Evolutionary conservation across 2,888 invertebrate genomes (phyloP).

Genomic region (Reticulitermes lucifugus): DNA sequence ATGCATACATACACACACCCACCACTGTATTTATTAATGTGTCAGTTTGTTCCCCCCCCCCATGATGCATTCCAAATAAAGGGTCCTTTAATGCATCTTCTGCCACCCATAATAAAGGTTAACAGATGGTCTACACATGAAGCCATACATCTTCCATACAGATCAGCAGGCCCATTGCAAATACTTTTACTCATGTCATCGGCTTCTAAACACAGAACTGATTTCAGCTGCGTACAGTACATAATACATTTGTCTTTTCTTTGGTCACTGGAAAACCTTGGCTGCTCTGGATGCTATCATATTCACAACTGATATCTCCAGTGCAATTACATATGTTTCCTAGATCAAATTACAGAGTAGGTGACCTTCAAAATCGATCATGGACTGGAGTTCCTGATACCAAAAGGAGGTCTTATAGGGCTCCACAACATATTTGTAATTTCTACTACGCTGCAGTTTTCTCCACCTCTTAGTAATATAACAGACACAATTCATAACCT

Average conservation of each 20-base stretch:
- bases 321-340: neutral
- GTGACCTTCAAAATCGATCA: neutral
- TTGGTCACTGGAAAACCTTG: slow-evolving; percentile 8
- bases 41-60: neutral
- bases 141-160: neutral
- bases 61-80: neutral
- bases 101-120: neutral
- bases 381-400: neutral
- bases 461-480: too few species aligned
- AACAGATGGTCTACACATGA: neutral
- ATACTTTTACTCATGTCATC: neutral
- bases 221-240: neutral
- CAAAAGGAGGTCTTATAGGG: neutral
- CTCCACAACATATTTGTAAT: too few species aligned
- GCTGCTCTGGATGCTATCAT: neutral
- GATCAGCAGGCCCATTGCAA: neutral
- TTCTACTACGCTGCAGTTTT: too few species aligned
- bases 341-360: neutral
- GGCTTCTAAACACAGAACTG: neutral
- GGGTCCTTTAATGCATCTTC: neutral
- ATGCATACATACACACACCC: too few species aligned
- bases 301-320: neutral
- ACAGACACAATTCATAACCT: too few species aligned
- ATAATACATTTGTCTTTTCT: slow-evolving; percentile 3
- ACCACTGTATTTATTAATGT: neutral